Evolutionary conservation across 2,888 invertebrate species (phyloP).

Genomic region (Rhingia campestris): DNA sequence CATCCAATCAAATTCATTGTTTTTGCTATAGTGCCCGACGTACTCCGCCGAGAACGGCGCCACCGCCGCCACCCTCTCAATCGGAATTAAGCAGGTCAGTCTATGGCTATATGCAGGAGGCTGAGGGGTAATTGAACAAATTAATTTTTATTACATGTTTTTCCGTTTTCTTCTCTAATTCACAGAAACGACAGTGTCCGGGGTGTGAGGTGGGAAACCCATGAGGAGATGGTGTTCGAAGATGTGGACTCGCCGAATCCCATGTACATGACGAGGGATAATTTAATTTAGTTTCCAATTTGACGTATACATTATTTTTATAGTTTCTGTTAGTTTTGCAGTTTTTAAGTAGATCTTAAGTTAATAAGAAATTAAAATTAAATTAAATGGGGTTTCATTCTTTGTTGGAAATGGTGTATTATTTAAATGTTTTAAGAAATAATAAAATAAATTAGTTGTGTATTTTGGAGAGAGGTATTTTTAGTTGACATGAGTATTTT

Average conservation of each 20-base stretch:
- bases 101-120: conserved; percentile 3
- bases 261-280: conserved; percentile 75
- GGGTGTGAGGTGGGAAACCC: conserved; percentile 80
- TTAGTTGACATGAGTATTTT: no score
- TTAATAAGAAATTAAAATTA: conserved; percentile 1
- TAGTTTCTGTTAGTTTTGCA: conserved; percentile 4
- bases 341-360: neutral
- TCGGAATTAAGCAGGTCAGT: conserved; percentile 80
- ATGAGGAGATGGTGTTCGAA: conserved; percentile 80
- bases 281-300: conserved; percentile 56
- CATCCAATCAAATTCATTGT: conserved; percentile 7
- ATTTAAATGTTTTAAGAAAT: no score
- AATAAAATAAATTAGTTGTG: no score
- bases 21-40: conserved; percentile 78
- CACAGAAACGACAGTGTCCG: conserved; percentile 78
- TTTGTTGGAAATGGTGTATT: neutral
- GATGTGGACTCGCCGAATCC: conserved; percentile 80
- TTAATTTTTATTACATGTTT: conserved; percentile 37
- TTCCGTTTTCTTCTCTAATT: neutral
- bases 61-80: conserved; percentile 80
- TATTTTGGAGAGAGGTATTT: no score
- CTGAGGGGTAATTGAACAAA: conserved; percentile 21
- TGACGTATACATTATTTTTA: conserved; percentile 10
- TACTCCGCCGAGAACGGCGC: conserved; percentile 81
- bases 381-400: neutral